These are phyloP conservation scores for Hedychridium roseum DNA, from an alignment of 2,888 invertebrate genomes.

Conservation along the genomic window DNA sequence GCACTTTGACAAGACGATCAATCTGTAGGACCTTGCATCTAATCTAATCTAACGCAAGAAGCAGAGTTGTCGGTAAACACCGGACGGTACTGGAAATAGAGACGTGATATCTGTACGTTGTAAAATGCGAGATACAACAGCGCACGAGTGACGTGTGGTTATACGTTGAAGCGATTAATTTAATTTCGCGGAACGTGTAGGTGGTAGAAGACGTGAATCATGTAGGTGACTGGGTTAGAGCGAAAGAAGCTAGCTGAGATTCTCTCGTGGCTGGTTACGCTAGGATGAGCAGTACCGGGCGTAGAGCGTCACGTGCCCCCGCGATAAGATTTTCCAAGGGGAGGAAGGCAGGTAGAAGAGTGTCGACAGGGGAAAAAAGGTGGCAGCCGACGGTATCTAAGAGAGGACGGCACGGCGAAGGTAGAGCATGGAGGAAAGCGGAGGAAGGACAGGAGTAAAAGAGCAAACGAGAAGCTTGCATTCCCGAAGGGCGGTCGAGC, in stretches of 20 bases:
- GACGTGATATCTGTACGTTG: too few species aligned
- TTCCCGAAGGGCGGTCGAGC: conserved; percentile 51
- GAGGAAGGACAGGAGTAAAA: background rate
- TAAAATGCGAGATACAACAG: too few species aligned
- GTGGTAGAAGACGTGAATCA: conserved; percentile 7
- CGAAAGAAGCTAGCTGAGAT: conserved; percentile 23
- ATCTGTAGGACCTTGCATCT: too few species aligned
- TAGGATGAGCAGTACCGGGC: conserved; percentile 27
- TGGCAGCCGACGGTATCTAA: conserved; percentile 25
- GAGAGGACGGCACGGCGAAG: conserved; percentile 14
- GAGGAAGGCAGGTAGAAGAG: conserved; percentile 19
- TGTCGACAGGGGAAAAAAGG: conserved; percentile 15
- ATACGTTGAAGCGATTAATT: too few species aligned
- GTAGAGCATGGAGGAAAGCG: conserved; percentile 12
- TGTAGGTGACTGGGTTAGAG: conserved; percentile 36
- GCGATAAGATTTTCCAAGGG: conserved; percentile 14
- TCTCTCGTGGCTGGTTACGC: conserved; percentile 12
- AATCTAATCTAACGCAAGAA: too few species aligned
- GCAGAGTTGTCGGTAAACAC: too few species aligned
- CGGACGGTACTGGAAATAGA: too few species aligned
- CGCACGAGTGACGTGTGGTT: too few species aligned
- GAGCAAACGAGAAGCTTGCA: conserved; percentile 28
- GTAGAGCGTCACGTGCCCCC: conserved; percentile 22
- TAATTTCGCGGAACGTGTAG: too few species aligned
- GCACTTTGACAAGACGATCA: too few species aligned